A percentile compares a stretch with the other conserved stretches of the same genome.
These are phyloP conservation scores for Penaeus chinensis DNA, from an alignment of 1,140 invertebrate genomes.

Conservation along the genomic window DNA sequence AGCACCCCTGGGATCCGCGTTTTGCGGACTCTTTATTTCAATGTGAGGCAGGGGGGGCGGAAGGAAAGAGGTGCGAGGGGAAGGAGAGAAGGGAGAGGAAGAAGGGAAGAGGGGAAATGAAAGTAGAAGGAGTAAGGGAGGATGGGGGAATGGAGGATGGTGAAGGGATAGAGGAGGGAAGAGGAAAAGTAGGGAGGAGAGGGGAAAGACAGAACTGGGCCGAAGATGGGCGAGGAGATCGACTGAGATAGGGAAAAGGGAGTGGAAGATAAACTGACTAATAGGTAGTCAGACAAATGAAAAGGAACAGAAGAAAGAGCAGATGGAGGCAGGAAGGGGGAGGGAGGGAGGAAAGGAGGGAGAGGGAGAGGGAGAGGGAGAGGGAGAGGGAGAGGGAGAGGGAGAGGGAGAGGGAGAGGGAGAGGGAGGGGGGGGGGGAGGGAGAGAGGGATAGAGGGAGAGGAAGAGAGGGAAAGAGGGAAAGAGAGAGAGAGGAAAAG, in stretches of 20 bases:
- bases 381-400: neutral
- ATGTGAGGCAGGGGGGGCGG: conserved; percentile 19
- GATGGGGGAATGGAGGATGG: neutral
- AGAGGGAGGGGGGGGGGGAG: neutral
- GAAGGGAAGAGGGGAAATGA: conserved; percentile 22
- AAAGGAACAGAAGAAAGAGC: neutral
- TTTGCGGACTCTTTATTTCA: neutral
- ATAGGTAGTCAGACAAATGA: neutral
- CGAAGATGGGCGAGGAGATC: neutral
- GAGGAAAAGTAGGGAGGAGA: neutral
- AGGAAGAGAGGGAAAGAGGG: too few relatives aligned
- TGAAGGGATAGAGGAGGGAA: neutral
- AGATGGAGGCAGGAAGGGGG: neutral
- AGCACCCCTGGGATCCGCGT: too few relatives aligned
- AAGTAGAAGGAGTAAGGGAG: conserved; percentile 7
- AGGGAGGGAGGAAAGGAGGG: neutral
- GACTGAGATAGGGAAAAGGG: neutral
- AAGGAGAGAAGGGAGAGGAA: neutral
- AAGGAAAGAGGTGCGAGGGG: neutral
- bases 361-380: neutral
- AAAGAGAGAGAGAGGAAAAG: neutral
- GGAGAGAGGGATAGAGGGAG: neutral
- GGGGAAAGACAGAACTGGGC: neutral
- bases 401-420: neutral
- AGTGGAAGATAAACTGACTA: neutral